These are phyloP conservation scores for Chrysotoxum bicinctum DNA, from an alignment of 2,888 invertebrate species.

Conservation along the genomic window DNA sequence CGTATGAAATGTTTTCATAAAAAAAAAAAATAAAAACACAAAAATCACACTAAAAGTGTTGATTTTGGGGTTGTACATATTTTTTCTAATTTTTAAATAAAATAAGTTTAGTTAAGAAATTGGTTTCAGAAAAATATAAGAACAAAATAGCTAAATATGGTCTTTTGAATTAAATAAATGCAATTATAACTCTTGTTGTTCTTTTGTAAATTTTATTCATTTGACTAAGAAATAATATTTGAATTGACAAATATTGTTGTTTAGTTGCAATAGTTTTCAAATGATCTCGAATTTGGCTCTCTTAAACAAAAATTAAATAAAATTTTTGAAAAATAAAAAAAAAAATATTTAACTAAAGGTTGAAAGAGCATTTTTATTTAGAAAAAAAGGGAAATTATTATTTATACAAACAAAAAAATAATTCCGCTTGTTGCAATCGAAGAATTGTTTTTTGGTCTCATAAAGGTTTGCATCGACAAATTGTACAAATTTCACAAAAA, in stretches of 20 bases:
- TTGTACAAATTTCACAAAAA: conserved; percentile 70
- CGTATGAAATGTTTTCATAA: conserved; percentile 53
- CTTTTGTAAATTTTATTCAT: conserved; percentile 58
- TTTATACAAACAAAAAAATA: conserved; percentile 6
- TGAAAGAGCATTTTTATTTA: conserved; percentile 63
- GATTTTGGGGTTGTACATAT: conserved; percentile 55
- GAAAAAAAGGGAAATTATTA: conserved; percentile 3
- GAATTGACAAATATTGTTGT: conserved; percentile 61
- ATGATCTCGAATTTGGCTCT: conserved; percentile 73
- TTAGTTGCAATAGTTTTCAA: conserved; percentile 72
- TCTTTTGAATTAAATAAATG: conserved; percentile 53
- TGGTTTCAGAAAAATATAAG: conserved; percentile 49
- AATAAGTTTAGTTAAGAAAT: conserved; percentile 58
- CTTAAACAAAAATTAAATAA: conserved; percentile 37
- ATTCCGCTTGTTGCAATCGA: conserved; percentile 62
- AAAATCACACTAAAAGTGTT: conserved; percentile 57
- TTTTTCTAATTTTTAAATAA: conserved; percentile 25
- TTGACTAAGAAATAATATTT: conserved; percentile 62
- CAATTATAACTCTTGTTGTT: conserved; percentile 52
- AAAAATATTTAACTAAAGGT: conserved; percentile 46
- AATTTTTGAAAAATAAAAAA: conserved; percentile 25
- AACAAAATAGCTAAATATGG: conserved; percentile 54
- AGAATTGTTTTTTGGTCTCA: conserved; percentile 53
- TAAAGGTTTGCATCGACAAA: conserved; percentile 63
- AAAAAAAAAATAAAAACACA: conserved; percentile 8